Evolutionary conservation across 1,140 invertebrate species (phyloP).

Genomic region (Copidosoma floridanum): DNA sequence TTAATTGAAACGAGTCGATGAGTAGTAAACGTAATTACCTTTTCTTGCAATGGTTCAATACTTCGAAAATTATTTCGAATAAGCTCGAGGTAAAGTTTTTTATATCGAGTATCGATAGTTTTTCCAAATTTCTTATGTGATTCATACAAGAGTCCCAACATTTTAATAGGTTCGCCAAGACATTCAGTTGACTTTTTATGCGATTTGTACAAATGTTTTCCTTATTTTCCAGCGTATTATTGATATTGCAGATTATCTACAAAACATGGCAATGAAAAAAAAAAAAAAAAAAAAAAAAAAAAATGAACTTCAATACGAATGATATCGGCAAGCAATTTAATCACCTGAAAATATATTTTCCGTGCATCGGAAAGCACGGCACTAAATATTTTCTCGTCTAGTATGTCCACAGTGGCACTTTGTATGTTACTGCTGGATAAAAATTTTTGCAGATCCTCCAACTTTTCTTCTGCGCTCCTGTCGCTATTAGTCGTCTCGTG

Average conservation of each 20-base stretch:
- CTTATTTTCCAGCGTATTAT: slow-evolving; percentile 2
- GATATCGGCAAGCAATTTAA: neutral
- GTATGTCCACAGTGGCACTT: slow-evolving; percentile 5
- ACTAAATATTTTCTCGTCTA: slow-evolving; percentile 38
- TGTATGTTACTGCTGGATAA: neutral
- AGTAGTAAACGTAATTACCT: slow-evolving; percentile 40
- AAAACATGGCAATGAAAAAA: slow-evolving; percentile 33
- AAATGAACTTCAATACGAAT: neutral
- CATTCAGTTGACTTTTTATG: slow-evolving; percentile 31
- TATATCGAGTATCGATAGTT: slow-evolving; percentile 31
- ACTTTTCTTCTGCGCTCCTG: neutral
- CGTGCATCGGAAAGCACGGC: slow-evolving; percentile 33
- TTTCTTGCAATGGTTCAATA: slow-evolving; percentile 41
- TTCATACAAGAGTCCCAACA: slow-evolving; percentile 41
- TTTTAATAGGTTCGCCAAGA: slow-evolving; percentile 33
- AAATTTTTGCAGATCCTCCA: slow-evolving; percentile 11
- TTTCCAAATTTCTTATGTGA: slow-evolving; percentile 28
- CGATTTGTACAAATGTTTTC: slow-evolving; percentile 8
- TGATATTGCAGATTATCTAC: slow-evolving; percentile 31
- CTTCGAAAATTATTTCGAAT: slow-evolving; percentile 29
- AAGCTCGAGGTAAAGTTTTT: slow-evolving; percentile 32
- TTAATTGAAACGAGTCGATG: no score
- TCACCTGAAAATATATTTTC: slow-evolving; percentile 39
- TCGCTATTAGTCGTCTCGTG: slow-evolving; percentile 36
- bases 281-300: neutral